phyloP scores from a whole-genome alignment of 2,888 invertebrate genomes.

The Volucella zonaria region DNA sequence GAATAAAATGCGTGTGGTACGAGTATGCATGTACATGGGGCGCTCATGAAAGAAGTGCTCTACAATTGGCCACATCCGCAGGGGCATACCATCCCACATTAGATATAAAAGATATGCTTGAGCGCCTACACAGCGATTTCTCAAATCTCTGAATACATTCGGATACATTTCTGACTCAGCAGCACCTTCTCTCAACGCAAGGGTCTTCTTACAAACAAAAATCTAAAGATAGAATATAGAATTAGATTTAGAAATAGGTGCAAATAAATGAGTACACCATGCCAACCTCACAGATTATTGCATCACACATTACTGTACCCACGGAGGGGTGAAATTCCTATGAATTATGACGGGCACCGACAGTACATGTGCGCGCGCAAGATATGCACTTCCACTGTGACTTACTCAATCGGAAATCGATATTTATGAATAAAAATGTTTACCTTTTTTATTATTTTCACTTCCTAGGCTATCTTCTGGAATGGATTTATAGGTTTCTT shows the following conservation, averaged over 20 bases:
- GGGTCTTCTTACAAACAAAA: background rate
- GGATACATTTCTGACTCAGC: too few relatives aligned
- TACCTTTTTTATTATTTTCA: conserved; percentile 61
- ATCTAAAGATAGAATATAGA: background rate
- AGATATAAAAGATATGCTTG: too few relatives aligned
- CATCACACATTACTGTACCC: conserved; percentile 38
- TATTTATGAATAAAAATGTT: conserved; percentile 37
- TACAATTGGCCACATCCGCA: conserved; percentile 42
- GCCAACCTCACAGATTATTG: conserved; percentile 31
- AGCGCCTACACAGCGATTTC: too few relatives aligned
- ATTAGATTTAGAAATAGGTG: conserved; percentile 8
- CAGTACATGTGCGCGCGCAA: conserved; percentile 36
- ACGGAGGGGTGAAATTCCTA: background rate
- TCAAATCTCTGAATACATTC: too few relatives aligned
- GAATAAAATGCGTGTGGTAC: conserved; percentile 20
- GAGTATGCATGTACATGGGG: background rate
- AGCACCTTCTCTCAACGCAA: too few relatives aligned
- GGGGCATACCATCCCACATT: background rate
- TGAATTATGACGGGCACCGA: background rate
- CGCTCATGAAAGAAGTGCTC: background rate
- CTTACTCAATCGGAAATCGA: background rate
- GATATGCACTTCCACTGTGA: background rate
- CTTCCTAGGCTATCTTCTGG: conserved; percentile 84
- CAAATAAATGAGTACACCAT: background rate
- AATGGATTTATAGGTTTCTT: conserved; percentile 84